Conservation (phyloP, 2,113 vertebrate species). For the Dicentrarchus labrax region DNA sequence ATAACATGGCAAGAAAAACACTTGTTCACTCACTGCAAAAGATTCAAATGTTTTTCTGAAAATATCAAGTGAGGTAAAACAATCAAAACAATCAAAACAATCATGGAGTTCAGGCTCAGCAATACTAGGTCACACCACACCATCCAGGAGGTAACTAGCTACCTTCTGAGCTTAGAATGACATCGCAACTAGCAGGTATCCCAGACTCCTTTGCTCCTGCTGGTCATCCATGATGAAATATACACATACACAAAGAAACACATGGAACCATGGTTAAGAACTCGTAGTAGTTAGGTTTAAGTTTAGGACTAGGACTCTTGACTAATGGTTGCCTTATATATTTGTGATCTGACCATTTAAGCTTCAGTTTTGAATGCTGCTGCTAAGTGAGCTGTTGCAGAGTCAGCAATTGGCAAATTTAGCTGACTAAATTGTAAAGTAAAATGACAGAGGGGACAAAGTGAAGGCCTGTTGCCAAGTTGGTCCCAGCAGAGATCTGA, state of each 20-base stretch:
- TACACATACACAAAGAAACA: not conserved
- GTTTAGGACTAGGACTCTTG: not conserved
- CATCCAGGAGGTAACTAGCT: slow-evolving; percentile 55
- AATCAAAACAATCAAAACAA: too few species aligned
- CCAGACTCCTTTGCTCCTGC: slow-evolving; percentile 65
- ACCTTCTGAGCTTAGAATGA: slow-evolving; percentile 84
- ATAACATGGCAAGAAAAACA: slow-evolving; percentile 6
- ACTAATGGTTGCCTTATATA: not conserved
- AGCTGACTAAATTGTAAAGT: not conserved
- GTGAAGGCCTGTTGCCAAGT: not conserved
- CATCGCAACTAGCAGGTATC: slow-evolving; percentile 58
- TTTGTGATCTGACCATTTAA: not conserved
- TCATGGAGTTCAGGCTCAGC: slow-evolving; percentile 10
- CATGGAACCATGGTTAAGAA: not conserved
- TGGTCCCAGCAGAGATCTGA: not conserved
- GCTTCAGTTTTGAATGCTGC: not conserved
- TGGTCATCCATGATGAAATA: slow-evolving; percentile 4
- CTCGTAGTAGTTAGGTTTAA: not conserved
- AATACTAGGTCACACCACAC: slow-evolving; percentile 52
- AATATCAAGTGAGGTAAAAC: not conserved
- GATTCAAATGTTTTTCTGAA: not conserved
- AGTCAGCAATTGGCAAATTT: not conserved
- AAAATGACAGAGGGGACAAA: slow-evolving; percentile 14
- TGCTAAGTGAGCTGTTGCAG: not conserved
- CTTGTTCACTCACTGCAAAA: slow-evolving; percentile 56